Conservation (phyloP, 2,113 vertebrate genomes). For the Nematolebias whitei region DNA sequence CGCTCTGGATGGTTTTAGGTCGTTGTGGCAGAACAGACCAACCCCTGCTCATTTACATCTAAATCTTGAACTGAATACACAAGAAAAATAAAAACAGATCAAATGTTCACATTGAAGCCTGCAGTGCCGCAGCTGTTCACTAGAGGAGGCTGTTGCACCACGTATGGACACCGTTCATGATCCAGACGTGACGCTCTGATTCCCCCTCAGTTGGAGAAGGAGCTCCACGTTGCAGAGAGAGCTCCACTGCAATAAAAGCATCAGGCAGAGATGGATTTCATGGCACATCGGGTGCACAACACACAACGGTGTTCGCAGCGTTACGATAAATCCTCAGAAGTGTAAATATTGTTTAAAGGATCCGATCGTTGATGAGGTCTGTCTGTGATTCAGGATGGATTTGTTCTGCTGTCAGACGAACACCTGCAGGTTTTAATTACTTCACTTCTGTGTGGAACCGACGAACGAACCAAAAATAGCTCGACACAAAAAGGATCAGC, state of each 20-base stretch:
- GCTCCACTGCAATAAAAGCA: constrained; percentile 13
- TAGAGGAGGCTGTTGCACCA: constrained; percentile 43
- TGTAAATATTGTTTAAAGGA: background rate
- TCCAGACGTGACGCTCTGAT: background rate
- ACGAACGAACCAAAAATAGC: no score
- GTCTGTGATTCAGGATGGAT: background rate
- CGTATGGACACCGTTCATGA: constrained; percentile 4
- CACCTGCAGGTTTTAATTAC: constrained; percentile 3
- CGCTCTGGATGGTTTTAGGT: no score
- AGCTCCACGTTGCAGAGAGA: background rate
- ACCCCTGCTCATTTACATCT: no score
- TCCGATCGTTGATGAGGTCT: background rate
- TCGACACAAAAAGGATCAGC: no score
- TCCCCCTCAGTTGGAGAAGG: no score
- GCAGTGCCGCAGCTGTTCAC: constrained; percentile 18
- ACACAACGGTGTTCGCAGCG: no score
- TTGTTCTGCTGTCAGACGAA: background rate
- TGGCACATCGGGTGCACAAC: no score
- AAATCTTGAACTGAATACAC: no score
- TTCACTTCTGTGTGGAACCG: no score
- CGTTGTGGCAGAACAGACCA: no score
- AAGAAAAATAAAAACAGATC: no score
- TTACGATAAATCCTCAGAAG: background rate
- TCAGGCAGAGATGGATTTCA: constrained; percentile 5
- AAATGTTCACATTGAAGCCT: background rate